A percentile compares a stretch with the other conserved stretches of the same genome.
phyloP scores from a whole-genome alignment of 53 echinoderm and acorn worm species.

The Echinometra lucunter region DNA sequence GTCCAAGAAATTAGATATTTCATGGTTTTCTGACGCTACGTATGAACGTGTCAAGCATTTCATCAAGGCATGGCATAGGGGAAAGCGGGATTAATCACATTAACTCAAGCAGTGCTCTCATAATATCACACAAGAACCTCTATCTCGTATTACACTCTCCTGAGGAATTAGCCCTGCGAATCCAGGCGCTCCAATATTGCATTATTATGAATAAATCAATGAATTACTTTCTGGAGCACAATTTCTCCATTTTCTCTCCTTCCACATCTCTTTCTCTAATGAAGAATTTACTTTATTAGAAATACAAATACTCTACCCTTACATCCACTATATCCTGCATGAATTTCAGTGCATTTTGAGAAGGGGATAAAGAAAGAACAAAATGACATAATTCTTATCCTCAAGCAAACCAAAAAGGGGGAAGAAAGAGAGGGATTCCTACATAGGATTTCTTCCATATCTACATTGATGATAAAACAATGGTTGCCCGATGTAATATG shows the following conservation, averaged over 20 bases:
- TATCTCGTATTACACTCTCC: constrained; percentile 59
- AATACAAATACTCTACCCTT: constrained; percentile 38
- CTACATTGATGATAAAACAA: constrained; percentile 49
- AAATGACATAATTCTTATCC: constrained; percentile 55
- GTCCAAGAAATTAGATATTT: neutral
- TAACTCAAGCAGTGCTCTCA: constrained; percentile 54
- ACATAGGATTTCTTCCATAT: constrained; percentile 35
- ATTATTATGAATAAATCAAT: constrained; percentile 72
- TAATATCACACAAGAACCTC: constrained; percentile 62
- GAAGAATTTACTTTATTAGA: constrained; percentile 55
- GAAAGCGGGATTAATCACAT: constrained; percentile 63
- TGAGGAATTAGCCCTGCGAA: constrained; percentile 59
- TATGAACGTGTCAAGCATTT: constrained; percentile 44
- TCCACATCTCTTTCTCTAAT: constrained; percentile 60
- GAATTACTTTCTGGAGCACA: constrained; percentile 67
- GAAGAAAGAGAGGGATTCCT: neutral
- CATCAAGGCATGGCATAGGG: constrained; percentile 30
- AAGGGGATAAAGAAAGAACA: neutral
- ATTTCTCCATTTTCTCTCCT: constrained; percentile 41
- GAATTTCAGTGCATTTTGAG: neutral
- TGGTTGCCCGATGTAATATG: constrained; percentile 54
- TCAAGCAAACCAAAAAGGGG: neutral
- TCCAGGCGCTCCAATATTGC: constrained; percentile 55
- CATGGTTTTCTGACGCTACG: neutral
- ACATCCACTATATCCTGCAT: neutral